Base-by-base conservation (phyloP, 2,888 invertebrate species). In the Tryphoninae sp. region DNA sequence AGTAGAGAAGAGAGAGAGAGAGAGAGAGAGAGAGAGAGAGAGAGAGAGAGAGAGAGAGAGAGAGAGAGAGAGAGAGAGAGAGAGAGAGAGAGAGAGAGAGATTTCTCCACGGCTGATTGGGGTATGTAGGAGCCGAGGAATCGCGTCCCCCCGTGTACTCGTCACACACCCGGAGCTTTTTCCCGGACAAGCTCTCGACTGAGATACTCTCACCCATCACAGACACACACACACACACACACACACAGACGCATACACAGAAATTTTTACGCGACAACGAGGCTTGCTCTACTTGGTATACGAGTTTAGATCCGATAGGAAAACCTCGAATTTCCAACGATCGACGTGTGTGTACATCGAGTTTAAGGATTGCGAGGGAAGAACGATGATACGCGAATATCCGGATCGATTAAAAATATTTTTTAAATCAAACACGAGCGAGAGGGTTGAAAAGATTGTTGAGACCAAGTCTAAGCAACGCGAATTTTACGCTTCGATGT, bases 41-140 rank as follows among this genome's bases (percentile, higher is more conserved):
- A 72, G 42, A 33, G 22, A 72, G 33, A 62, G 8, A 62, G n/a
- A 61, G 9, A 45, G 71, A 64, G 62, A 49, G 49, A 9, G 11
- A 74, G 42, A 8, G 13, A 33, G 26, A 16, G 33, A 55, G n/a
- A 71, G 49, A 72, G 16, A 61, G 40, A 26, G 59, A 71, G 53
- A 26, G 19, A 72, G 33, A 62, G 8, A 62, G 33, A 61, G 11
- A n/a, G n/a, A n/a, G n/a, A n/a, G n/a, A n/a, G n/a, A n/a, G n/a
- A n/a, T n/a, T 81, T 82, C 67, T 72, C n/a, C 59, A 16, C 61
- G 72, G 53, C 74, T 81, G 84, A 84, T 81, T 83, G 81, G 74
- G 78, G 58, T 72, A 40, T 45, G 55, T 53, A 72, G 67, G 58
- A 72, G 45, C 64, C 16, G 22, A 78, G 58, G 51, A 65, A 79